These are phyloP conservation scores for Danio choprae DNA, from an alignment of 2,797 vertebrate species.

Conservation along the genomic window DNA sequence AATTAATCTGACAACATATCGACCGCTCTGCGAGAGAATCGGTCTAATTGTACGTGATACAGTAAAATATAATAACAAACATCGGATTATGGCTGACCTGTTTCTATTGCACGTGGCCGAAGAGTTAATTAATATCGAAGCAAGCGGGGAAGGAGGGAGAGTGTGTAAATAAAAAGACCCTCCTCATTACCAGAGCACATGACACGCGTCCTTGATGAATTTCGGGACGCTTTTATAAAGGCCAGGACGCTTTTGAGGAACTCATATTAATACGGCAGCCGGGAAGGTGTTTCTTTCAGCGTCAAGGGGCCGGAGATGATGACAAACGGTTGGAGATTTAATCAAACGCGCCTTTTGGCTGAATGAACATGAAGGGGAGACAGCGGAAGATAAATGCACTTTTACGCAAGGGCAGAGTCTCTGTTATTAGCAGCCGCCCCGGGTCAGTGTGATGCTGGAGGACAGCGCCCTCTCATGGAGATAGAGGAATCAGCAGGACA, in stretches of 20 bases:
- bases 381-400: conserved; percentile 70
- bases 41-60: conserved; percentile 78
- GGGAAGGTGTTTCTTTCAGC: conserved; percentile 64
- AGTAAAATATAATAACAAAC: conserved; percentile 76
- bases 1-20: conserved; percentile 80
- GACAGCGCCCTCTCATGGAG: conserved; percentile 79
- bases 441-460: conserved; percentile 40
- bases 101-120: conserved; percentile 69
- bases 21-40: conserved; percentile 74
- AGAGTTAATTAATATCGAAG: conserved; percentile 73
- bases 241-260: conserved; percentile 71
- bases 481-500: no score
- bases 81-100: conserved; percentile 81
- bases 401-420: conserved; percentile 54
- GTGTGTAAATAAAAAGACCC: conserved; percentile 61
- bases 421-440: not conserved
- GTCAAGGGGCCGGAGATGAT: conserved; percentile 68
- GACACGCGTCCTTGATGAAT: conserved; percentile 72
- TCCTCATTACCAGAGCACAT: conserved; percentile 74
- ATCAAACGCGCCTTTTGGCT: conserved; percentile 73
- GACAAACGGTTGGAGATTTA: conserved; percentile 74
- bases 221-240: conserved; percentile 57
- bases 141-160: conserved; percentile 70
- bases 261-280: conserved; percentile 66
- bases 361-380: conserved; percentile 74